Conservation (phyloP, 2,888 invertebrate species). For the Sepioteuthis lessoniana region DNA sequence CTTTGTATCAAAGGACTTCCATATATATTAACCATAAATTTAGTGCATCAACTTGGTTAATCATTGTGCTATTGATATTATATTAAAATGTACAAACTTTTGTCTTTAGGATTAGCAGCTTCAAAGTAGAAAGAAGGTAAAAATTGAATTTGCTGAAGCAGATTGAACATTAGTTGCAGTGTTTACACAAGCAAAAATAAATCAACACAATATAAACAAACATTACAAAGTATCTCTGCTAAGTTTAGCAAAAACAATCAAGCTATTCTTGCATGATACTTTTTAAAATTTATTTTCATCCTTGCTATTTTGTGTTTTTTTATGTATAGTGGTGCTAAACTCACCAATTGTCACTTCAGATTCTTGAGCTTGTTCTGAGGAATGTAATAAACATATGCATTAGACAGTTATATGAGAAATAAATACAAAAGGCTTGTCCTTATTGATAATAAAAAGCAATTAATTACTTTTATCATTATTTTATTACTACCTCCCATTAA, state of each 20-base stretch:
- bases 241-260: neutral
- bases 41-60: no score
- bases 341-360: conserved; percentile 10
- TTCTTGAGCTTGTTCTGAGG: neutral
- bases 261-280: no score
- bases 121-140: no score
- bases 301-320: neutral
- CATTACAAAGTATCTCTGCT: neutral
- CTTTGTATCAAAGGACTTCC: no score
- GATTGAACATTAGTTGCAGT: neutral
- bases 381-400: neutral
- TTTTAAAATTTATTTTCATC: no score
- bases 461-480: no score
- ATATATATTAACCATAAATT: no score
- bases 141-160: neutral
- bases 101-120: no score
- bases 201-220: neutral
- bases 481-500: no score
- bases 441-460: no score
- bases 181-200: neutral
- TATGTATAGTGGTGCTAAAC: neutral
- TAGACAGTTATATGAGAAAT: neutral
- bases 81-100: no score
- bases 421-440: neutral
- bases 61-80: no score